These are phyloP conservation scores for Parasteatoda tepidariorum DNA, from an alignment of 1,140 invertebrate genomes.

Conservation along the genomic window DNA sequence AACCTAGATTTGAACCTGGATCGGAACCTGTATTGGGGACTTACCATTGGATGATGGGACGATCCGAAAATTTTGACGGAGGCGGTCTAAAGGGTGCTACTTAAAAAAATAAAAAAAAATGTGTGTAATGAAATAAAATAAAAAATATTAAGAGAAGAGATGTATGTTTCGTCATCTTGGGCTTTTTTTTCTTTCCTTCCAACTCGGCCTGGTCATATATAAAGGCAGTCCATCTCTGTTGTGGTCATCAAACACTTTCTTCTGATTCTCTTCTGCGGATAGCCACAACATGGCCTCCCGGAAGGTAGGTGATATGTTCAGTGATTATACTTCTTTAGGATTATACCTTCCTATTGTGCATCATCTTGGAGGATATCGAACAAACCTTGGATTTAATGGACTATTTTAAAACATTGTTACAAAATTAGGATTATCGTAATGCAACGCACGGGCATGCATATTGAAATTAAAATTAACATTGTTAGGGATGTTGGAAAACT, in stretches of 20 bases:
- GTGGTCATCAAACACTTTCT: slow-evolving; percentile 42
- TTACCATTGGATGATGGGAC: slow-evolving; percentile 41
- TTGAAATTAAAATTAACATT: too few relatives aligned
- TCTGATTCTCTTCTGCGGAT: slow-evolving; percentile 45
- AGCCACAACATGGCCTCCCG: slow-evolving; percentile 44
- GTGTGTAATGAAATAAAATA: slow-evolving; percentile 8
- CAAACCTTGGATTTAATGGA: not conserved
- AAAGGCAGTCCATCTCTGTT: not conserved
- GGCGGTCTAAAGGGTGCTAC: slow-evolving; percentile 37
- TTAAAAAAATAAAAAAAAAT: slow-evolving; percentile 34
- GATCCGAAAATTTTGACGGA: slow-evolving; percentile 43
- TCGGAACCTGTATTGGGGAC: slow-evolving; percentile 10
- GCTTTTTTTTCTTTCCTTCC: not conserved
- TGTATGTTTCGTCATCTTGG: slow-evolving; percentile 15
- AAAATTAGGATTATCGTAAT: too few relatives aligned
- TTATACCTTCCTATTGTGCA: not conserved
- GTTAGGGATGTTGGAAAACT: too few relatives aligned
- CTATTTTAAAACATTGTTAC: too few relatives aligned
- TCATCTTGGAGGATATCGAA: not conserved
- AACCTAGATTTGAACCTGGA: slow-evolving; percentile 43
- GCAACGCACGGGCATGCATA: too few relatives aligned
- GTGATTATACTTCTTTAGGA: slow-evolving; percentile 20
- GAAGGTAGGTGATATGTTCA: slow-evolving; percentile 41
- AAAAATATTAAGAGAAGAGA: not conserved
- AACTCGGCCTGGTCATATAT: slow-evolving; percentile 9